phyloP scores from a whole-genome alignment of 2,113 vertebrate genomes.

The Miniopterus natalensis region DNA sequence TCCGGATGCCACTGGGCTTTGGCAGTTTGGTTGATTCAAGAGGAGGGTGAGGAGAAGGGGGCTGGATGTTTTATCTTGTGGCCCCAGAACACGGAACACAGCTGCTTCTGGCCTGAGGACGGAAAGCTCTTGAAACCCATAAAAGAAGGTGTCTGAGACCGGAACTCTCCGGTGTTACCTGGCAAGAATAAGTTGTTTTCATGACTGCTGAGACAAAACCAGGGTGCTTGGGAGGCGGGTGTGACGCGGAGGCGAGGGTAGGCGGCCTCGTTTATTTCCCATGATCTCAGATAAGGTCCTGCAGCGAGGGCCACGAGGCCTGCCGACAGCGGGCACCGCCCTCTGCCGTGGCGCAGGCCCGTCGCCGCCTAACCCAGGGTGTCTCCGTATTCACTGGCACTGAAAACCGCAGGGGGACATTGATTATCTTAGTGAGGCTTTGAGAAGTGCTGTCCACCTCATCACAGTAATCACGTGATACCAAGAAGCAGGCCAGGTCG shows the following conservation, averaged over 20 bases:
- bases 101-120: conserved; percentile 31
- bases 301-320: not conserved
- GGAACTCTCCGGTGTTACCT: conserved; percentile 65
- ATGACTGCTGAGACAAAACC: conserved; percentile 71
- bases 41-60: conserved; percentile 55
- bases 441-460: not conserved
- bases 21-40: not conserved
- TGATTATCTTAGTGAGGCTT: not conserved
- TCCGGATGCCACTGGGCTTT: not conserved
- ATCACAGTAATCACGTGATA: not conserved
- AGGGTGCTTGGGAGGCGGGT: conserved; percentile 53
- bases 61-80: conserved; percentile 43
- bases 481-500: not conserved
- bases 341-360: too few species aligned
- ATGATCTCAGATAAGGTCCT: not conserved
- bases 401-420: not conserved
- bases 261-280: conserved; percentile 57
- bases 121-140: conserved; percentile 59
- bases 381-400: not conserved
- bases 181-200: conserved; percentile 76
- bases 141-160: conserved; percentile 38
- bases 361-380: too few species aligned
- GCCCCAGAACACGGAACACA: not conserved
- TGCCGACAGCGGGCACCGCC: too few species aligned
- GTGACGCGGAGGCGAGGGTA: conserved; percentile 57